Conservation (phyloP, 1,140 invertebrate genomes). For the Leptonema lineaticorne region DNA sequence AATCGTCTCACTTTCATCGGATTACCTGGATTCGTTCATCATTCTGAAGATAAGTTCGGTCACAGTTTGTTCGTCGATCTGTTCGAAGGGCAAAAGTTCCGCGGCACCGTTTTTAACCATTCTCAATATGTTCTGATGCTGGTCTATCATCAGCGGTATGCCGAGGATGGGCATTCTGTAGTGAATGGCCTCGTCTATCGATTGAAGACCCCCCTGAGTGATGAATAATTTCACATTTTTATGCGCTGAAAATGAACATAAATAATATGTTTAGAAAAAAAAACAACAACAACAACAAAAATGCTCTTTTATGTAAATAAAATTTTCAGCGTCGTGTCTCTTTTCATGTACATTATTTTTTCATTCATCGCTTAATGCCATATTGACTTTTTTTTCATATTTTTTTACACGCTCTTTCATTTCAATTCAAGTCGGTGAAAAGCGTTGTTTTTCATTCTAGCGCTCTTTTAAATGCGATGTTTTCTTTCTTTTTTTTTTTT, state of each 20-base stretch:
- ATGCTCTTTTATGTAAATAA: too few species aligned
- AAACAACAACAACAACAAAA: too few species aligned
- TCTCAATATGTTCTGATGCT: conserved; percentile 44
- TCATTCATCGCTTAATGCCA: too few species aligned
- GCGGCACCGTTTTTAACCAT: conserved; percentile 42
- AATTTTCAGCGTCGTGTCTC: too few species aligned
- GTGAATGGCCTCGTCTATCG: conserved; percentile 57
- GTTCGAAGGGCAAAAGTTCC: conserved; percentile 26
- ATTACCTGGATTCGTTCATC: conserved; percentile 22
- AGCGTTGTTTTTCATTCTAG: too few species aligned
- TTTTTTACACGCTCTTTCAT: too few species aligned
- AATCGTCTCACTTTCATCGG: neutral
- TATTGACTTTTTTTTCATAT: too few species aligned
- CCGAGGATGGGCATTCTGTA: conserved; percentile 56
- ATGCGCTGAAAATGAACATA: conserved; percentile 49
- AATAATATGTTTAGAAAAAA: too few species aligned
- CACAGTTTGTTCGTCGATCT: conserved; percentile 2
- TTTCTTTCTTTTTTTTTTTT: too few species aligned
- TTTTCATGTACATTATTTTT: too few species aligned
- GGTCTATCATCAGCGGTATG: conserved; percentile 49
- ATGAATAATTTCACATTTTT: conserved; percentile 58
- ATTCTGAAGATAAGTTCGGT: conserved; percentile 25
- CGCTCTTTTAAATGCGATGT: too few species aligned
- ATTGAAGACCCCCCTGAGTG: conserved; percentile 61
- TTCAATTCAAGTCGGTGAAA: too few species aligned